Conservation (phyloP, 2,888 invertebrate species). For the Perithous albicinctus region DNA sequence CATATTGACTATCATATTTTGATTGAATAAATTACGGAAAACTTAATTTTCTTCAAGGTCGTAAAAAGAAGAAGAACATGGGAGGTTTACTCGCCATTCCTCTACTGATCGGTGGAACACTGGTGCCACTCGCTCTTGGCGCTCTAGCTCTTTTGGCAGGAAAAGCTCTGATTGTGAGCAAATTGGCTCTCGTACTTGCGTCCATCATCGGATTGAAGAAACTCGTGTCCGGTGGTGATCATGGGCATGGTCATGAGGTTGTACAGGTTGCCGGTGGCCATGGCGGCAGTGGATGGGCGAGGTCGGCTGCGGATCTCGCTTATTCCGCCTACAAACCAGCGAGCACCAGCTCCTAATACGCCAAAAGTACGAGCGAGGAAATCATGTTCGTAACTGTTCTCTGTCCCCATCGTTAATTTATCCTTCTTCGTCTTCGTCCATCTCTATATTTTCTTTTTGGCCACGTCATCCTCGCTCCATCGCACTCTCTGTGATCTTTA, state of each 20-base stretch:
- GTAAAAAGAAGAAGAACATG: conserved; percentile 90
- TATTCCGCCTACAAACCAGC: conserved; percentile 87
- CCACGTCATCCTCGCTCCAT: conserved; percentile 26
- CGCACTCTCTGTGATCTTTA: conserved; percentile 59
- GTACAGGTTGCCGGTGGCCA: conserved; percentile 89
- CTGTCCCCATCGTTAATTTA: conserved; percentile 18
- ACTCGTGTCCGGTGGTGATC: conserved; percentile 89
- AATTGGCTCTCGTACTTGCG: conserved; percentile 92
- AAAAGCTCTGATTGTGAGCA: conserved; percentile 94
- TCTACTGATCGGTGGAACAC: conserved; percentile 91
- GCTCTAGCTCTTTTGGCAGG: conserved; percentile 93
- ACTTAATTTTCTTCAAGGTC: too few relatives aligned
- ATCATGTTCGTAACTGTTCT: conserved; percentile 39
- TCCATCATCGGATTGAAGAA: conserved; percentile 95
- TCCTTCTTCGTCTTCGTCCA: conserved; percentile 11
- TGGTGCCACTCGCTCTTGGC: conserved; percentile 93
- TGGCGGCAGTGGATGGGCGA: conserved; percentile 91
- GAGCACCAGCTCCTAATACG: conserved; percentile 70
- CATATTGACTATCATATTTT: not conserved
- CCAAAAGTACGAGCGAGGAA: conserved; percentile 30
- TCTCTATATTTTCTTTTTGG: conserved; percentile 11
- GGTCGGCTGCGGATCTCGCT: conserved; percentile 88
- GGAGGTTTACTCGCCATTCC: conserved; percentile 92
- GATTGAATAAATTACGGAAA: conserved; percentile 23
- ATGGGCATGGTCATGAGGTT: conserved; percentile 87